Evolutionary conservation across 2,888 invertebrate species (phyloP).

Genomic region (Tineola bisselliella): DNA sequence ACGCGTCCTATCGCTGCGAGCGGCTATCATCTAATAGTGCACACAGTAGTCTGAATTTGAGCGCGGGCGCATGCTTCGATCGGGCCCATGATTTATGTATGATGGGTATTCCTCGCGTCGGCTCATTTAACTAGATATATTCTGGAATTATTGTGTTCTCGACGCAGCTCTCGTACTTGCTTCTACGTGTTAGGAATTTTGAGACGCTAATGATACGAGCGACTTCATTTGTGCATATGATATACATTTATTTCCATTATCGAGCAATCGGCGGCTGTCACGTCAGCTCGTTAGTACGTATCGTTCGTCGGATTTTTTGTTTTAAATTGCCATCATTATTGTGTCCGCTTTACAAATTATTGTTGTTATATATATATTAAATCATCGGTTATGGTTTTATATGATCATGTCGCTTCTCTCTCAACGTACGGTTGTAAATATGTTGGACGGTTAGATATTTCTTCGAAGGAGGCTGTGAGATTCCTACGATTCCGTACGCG

Average conservation of each 20-base stretch:
- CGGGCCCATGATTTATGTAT: slow-evolving; percentile 49
- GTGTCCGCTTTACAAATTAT: slow-evolving; percentile 1
- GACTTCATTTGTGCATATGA: slow-evolving; percentile 15
- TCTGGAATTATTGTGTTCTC: slow-evolving; percentile 53
- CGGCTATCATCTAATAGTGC: slow-evolving; percentile 4
- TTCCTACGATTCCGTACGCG: slow-evolving; percentile 3
- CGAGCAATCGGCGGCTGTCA: slow-evolving; percentile 38
- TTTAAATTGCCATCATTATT: slow-evolving; percentile 51
- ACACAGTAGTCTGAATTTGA: slow-evolving; percentile 2
- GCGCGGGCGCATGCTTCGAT: slow-evolving; percentile 4
- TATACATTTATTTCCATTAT: slow-evolving; percentile 20
- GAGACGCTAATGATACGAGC: slow-evolving; percentile 13
- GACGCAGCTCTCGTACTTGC: slow-evolving; percentile 37
- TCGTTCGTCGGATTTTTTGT: slow-evolving; percentile 30
- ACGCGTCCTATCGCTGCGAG: slow-evolving; percentile 40
- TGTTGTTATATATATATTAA: slow-evolving; percentile 3
- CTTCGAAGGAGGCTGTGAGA: not conserved
- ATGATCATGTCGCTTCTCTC: not conserved
- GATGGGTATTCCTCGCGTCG: slow-evolving; percentile 37
- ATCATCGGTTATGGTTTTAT: slow-evolving; percentile 9
- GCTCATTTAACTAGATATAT: slow-evolving; percentile 58
- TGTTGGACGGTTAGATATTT: slow-evolving; percentile 22
- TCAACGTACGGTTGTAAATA: slow-evolving; percentile 21
- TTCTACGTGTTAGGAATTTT: slow-evolving; percentile 43
- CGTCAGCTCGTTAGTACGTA: slow-evolving; percentile 38